These are phyloP conservation scores for Tenthredo livida DNA, from an alignment of 2,888 invertebrate species.

Conservation along the genomic window DNA sequence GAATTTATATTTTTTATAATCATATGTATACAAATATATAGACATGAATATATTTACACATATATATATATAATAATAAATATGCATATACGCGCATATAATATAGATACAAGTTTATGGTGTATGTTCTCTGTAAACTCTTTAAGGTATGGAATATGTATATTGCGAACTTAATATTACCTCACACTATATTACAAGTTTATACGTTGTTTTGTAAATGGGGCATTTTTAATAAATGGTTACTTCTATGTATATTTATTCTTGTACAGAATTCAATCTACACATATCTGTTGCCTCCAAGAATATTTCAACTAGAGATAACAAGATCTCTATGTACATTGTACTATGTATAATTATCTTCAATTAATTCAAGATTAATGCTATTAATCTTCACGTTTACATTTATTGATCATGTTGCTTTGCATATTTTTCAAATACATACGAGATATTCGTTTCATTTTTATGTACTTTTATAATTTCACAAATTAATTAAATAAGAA, in stretches of 20 bases:
- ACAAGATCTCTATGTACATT: too few species aligned
- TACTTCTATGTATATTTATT: not conserved
- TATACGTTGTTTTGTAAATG: constrained; percentile 38
- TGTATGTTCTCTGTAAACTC: not conserved
- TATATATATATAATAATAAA: too few species aligned
- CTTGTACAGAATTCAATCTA: not conserved
- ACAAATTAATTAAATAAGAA: not conserved
- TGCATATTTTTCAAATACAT: not conserved
- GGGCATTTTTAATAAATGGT: constrained; percentile 39
- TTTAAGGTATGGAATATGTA: not conserved
- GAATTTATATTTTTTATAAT: constrained; percentile 48
- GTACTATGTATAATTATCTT: too few species aligned
- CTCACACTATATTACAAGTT: not conserved
- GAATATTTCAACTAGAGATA: not conserved
- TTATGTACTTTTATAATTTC: not conserved
- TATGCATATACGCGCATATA: not conserved
- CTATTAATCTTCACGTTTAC: not conserved
- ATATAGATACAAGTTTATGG: not conserved
- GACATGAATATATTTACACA: constrained; percentile 26
- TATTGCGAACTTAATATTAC: not conserved
- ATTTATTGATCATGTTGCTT: not conserved
- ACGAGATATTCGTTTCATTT: not conserved
- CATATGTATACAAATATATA: constrained; percentile 35
- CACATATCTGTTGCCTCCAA: not conserved
- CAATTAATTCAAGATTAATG: not conserved